Percentiles rank a stretch among this genome's conserved stretches.
Evolutionary conservation across 2,888 invertebrate genomes (phyloP).

Genomic region (Petrolisthes cinctipes): DNA sequence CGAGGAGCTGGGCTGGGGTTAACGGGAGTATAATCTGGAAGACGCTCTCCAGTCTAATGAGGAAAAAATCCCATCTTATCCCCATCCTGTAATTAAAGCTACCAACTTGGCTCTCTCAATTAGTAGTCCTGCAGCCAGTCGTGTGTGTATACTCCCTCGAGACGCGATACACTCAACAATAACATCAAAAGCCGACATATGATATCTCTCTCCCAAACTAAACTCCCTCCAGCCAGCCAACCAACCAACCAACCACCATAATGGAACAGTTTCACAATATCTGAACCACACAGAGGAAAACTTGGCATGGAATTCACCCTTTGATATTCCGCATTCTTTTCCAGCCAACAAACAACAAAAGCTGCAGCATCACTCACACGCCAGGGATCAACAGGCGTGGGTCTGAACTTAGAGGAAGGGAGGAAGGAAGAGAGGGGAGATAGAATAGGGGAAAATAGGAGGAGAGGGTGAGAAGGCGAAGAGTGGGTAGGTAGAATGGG

Average conservation of each 20-base stretch:
- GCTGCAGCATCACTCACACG: no score
- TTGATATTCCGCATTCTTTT: conserved; percentile 35
- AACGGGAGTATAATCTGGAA: conserved; percentile 18
- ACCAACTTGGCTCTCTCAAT: conserved; percentile 41
- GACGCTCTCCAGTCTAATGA: conserved; percentile 33
- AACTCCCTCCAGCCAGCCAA: not conserved
- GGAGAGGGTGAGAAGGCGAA: not conserved
- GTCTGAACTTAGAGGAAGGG: not conserved
- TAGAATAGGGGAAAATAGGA: not conserved
- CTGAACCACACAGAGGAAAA: conserved; percentile 30
- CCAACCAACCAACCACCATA: not conserved
- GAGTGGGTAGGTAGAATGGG: no score
- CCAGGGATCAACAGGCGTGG: no score
- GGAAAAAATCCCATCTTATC: conserved; percentile 30
- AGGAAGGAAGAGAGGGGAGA: conserved; percentile 6
- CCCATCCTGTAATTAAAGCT: conserved; percentile 45
- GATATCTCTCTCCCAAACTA: conserved; percentile 40
- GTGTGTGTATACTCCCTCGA: not conserved
- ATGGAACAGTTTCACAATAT: conserved; percentile 32
- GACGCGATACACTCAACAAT: conserved; percentile 25
- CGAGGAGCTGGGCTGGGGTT: conserved; percentile 5
- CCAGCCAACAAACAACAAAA: not conserved
- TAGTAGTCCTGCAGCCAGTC: conserved; percentile 20
- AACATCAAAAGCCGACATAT: conserved; percentile 32
- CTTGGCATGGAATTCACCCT: conserved; percentile 44